Evolutionary conservation across 2,888 invertebrate genomes (phyloP).

Genomic region (Limenitis camilla): DNA sequence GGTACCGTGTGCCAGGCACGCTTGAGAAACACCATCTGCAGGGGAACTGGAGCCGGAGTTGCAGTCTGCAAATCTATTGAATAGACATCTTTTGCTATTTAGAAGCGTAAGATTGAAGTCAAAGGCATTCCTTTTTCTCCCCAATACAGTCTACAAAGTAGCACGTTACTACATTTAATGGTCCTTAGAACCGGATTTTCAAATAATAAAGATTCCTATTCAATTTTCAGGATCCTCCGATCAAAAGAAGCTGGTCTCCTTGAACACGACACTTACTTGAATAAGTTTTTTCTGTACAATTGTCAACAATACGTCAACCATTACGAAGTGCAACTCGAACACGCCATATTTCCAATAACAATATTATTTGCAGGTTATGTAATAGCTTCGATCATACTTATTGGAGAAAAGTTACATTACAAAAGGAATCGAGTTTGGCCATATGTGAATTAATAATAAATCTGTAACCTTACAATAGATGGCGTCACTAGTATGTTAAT

Average conservation of each 20-base stretch:
- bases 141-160: no score
- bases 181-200: no score
- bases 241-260: slow-evolving; percentile 39
- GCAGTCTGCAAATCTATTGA: no score
- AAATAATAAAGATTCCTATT: no score
- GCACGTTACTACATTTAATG: no score
- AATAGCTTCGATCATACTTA: slow-evolving; percentile 30
- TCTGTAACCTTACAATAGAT: not conserved
- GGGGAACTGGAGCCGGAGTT: no score
- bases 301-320: slow-evolving; percentile 22
- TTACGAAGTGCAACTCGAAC: slow-evolving; percentile 30
- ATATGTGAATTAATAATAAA: slow-evolving; percentile 26
- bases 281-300: slow-evolving; percentile 21
- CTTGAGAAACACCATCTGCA: no score
- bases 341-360: slow-evolving; percentile 34
- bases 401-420: slow-evolving; percentile 34
- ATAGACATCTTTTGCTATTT: no score
- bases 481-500: no score
- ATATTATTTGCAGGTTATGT: slow-evolving; percentile 27
- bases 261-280: slow-evolving; percentile 8
- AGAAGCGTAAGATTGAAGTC: no score
- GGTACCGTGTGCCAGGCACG: no score
- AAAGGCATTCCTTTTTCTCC: no score
- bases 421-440: slow-evolving; percentile 36
- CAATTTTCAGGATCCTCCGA: slow-evolving; percentile 37